phyloP scores from a whole-genome alignment of 1,140 invertebrate genomes.

The Hyposmocoma kahamanoa region DNA sequence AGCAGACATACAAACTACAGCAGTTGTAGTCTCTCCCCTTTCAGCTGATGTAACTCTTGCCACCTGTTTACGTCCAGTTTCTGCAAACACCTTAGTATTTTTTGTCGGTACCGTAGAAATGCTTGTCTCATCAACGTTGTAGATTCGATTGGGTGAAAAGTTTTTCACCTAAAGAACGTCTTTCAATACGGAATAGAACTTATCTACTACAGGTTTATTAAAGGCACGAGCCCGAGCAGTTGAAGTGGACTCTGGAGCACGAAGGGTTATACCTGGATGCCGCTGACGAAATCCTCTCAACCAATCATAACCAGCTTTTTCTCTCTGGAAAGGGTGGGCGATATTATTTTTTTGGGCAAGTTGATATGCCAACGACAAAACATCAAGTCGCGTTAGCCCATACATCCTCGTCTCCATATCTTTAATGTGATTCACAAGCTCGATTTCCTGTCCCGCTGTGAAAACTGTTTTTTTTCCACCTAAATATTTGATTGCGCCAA shows the following conservation, averaged over 20 bases:
- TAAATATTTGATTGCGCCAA: background rate
- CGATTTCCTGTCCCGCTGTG: constrained; percentile 9
- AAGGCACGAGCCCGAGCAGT: constrained; percentile 32
- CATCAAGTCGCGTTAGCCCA: constrained; percentile 17
- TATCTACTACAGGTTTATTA: constrained; percentile 29
- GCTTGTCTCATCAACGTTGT: constrained; percentile 41
- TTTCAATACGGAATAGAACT: no score
- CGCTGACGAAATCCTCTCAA: constrained; percentile 22
- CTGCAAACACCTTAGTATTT: constrained; percentile 29
- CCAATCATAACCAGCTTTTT: constrained; percentile 18
- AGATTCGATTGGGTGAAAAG: constrained; percentile 19
- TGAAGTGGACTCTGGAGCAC: constrained; percentile 36
- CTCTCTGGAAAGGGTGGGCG: constrained; percentile 10
- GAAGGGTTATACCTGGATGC: constrained; percentile 29
- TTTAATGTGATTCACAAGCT: constrained; percentile 15
- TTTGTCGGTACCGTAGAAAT: constrained; percentile 28
- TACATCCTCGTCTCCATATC: constrained; percentile 23
- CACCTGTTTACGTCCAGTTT: constrained; percentile 38
- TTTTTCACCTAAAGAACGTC: no score
- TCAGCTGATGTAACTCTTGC: constrained; percentile 30
- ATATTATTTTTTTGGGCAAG: constrained; percentile 21
- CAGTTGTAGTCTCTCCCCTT: constrained; percentile 35
- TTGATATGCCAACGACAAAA: constrained; percentile 20
- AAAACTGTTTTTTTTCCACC: constrained; percentile 10
- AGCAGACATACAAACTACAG: constrained; percentile 36